Conservation (phyloP, 2,113 vertebrate species). For the Oryzias curvinotus region DNA sequence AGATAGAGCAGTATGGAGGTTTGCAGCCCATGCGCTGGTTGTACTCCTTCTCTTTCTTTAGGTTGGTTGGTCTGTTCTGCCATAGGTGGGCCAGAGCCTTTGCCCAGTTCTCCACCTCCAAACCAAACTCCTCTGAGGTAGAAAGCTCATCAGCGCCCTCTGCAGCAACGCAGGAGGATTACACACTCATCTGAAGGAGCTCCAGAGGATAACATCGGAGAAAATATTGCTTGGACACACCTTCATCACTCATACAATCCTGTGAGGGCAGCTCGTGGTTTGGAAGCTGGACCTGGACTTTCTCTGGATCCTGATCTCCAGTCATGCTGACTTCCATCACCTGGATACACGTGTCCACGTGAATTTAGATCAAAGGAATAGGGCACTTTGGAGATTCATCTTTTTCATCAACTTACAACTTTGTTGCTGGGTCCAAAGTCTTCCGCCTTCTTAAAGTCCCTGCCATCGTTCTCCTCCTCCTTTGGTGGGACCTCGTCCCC, state of each 20-base stretch:
- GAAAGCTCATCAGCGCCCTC: conserved; percentile 83
- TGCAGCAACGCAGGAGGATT: conserved; percentile 46
- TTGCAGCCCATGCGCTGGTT: conserved; percentile 86
- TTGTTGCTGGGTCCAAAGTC: conserved; percentile 40
- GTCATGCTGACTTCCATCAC: conserved; percentile 10
- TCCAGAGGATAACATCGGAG: not conserved
- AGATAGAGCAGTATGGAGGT: conserved; percentile 90
- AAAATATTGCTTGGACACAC: conserved; percentile 23
- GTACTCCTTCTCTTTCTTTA: conserved; percentile 90
- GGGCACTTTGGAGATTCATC: not conserved
- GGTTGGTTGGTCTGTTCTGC: conserved; percentile 90
- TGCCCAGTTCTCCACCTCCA: conserved; percentile 91
- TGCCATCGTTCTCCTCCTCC: conserved; percentile 44
- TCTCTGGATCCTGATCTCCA: conserved; percentile 7
- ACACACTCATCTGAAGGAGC: conserved; percentile 1
- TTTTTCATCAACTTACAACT: conserved; percentile 25
- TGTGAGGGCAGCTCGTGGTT: conserved; percentile 61
- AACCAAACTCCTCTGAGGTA: conserved; percentile 81
- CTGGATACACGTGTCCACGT: conserved; percentile 26
- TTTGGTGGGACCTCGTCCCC: conserved; percentile 50
- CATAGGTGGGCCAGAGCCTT: conserved; percentile 91
- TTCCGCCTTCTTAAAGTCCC: conserved; percentile 43
- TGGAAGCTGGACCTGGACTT: conserved; percentile 54
- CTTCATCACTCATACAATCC: conserved; percentile 64
- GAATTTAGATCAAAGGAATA: not conserved